Evolutionary conservation across 2,888 invertebrate genomes (phyloP).

Genomic region (Tetrapedia diversipes): DNA sequence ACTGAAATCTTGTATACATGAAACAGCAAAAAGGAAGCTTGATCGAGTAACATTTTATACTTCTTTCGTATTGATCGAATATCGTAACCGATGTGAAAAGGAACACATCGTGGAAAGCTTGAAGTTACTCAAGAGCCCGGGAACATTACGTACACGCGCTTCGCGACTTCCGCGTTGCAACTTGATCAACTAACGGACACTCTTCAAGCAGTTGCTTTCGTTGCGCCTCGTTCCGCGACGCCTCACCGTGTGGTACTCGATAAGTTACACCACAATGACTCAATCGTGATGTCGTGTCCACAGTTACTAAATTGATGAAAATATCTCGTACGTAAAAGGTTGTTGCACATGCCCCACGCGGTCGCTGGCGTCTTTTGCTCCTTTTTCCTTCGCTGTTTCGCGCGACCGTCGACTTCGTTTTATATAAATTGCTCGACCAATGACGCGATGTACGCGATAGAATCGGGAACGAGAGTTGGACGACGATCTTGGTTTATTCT

Average conservation of each 20-base stretch:
- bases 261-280: conserved; percentile 73
- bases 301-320: conserved; percentile 77
- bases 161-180: conserved; percentile 77
- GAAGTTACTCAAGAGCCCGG: conserved; percentile 71
- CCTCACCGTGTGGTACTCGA: conserved; percentile 8
- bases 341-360: conserved; percentile 27
- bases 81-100: conserved; percentile 76
- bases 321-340: conserved; percentile 65
- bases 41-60: background rate
- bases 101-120: conserved; percentile 57
- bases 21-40: background rate
- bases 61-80: conserved; percentile 50
- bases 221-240: conserved; percentile 43
- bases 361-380: conserved; percentile 8
- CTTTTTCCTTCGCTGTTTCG: conserved; percentile 17
- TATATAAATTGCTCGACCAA: conserved; percentile 11
- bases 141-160: conserved; percentile 72
- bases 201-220: conserved; percentile 62
- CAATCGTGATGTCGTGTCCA: conserved; percentile 75
- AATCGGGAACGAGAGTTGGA: background rate
- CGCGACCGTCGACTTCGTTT: conserved; percentile 2
- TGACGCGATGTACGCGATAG: background rate
- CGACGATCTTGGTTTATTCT: conserved; percentile 18
- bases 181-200: conserved; percentile 67
- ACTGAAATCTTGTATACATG: no score